Base-by-base conservation (phyloP, 2,888 invertebrate genomes). In the Zootermopsis nevadensis region DNA sequence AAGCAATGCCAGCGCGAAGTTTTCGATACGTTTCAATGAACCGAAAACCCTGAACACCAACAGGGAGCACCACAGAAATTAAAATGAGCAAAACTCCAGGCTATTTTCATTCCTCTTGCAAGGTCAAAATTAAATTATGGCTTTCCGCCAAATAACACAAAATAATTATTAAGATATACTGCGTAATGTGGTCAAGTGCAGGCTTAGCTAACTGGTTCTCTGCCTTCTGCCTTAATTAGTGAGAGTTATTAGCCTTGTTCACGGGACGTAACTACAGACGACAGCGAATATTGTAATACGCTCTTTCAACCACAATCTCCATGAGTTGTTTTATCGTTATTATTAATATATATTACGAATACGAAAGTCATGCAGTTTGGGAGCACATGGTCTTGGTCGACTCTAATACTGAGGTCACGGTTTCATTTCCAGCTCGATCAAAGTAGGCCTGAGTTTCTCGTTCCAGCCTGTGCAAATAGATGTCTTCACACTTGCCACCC, bases 111-210 rank as follows among this genome's bases (percentile, higher is more conserved):
- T 74, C 38, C 42, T 24, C 38, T n/a, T 74, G n/a, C 38, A 74
- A 74, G 24, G 35, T 35, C 38, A 74, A 74, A 74, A 74, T n/a
- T 24, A 74, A 74, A 74, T 74, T 74, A 74, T 74, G 74, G 74
- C 74, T n/a, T 24, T 4, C 38, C 2, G 42, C 74, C 74, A 74
- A 74, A 74, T 38, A 74, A 42, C 35, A n/a, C 22, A 38, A 74
- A 38, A 74, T 74, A 74, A 74, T 74, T 74, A 74, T 42, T 38
- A 74, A 74, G 42, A 74, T 74, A 74, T 74, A 74, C 10, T 6
- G 33, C 35, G 74, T n/a, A n/a, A 35, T 27, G 74, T 74, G 74
- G 74, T 74, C 74, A 74, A 74, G 74, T 24, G 74, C 74, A 74
- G 74, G 8, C 74, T 38, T 27, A 15, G 69, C 69, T 15, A 67